These are phyloP conservation scores for Ornithoptera priamus DNA, from an alignment of 2,888 invertebrate genomes.

Conservation along the genomic window DNA sequence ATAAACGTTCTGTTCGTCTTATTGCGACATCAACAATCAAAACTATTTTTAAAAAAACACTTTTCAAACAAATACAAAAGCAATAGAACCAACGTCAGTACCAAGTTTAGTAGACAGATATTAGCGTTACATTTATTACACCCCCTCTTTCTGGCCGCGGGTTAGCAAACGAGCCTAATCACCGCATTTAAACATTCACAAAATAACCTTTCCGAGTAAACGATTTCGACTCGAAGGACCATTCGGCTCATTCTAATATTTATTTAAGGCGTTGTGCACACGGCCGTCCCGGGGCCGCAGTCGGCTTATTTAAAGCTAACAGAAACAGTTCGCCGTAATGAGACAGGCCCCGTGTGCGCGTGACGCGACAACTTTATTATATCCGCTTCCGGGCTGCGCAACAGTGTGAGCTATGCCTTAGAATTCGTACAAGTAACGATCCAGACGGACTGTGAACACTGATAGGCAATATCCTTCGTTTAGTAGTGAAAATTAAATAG, in stretches of 20 bases:
- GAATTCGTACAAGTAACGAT: not conserved
- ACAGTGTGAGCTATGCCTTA: conserved; percentile 35
- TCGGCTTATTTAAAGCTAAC: conserved; percentile 59
- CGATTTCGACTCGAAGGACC: conserved; percentile 25
- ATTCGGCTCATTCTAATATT: conserved; percentile 34
- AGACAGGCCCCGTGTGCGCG: conserved; percentile 63
- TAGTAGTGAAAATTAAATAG: too few relatives aligned
- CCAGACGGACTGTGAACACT: too few relatives aligned
- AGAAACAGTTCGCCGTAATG: conserved; percentile 70
- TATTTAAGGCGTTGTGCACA: conserved; percentile 42
- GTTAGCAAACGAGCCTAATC: not conserved
- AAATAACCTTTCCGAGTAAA: conserved; percentile 27
- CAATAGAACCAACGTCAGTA: too few relatives aligned
- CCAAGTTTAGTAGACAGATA: too few relatives aligned
- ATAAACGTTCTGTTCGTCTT: too few relatives aligned
- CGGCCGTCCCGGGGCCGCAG: conserved; percentile 44
- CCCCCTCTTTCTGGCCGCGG: not conserved
- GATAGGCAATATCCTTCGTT: too few relatives aligned
- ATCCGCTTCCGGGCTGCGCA: conserved; percentile 33
- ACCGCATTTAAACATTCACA: not conserved
- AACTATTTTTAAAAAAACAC: too few relatives aligned
- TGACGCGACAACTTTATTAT: conserved; percentile 70
- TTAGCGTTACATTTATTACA: not conserved
- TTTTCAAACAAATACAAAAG: too few relatives aligned
- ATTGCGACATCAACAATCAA: too few relatives aligned